These are phyloP conservation scores for Bradysia coprophila DNA, from an alignment of 1,140 invertebrate species.

Conservation along the genomic window DNA sequence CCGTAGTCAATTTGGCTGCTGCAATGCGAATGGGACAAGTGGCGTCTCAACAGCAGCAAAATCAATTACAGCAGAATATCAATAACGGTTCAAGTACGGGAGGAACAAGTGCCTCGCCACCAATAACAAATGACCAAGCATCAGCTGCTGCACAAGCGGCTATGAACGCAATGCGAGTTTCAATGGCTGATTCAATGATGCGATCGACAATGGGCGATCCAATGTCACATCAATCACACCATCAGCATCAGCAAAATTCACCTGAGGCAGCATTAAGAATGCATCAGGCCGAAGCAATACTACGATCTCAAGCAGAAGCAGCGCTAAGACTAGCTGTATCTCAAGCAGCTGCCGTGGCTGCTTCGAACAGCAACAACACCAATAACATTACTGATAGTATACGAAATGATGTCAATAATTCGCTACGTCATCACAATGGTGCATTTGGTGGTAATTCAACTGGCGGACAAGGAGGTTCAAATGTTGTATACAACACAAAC, in stretches of 20 bases:
- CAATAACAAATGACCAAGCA: constrained; percentile 16
- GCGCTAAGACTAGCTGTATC: constrained; percentile 58
- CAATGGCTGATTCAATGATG: constrained; percentile 18
- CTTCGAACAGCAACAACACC: constrained; percentile 11
- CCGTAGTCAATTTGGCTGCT: constrained; percentile 57
- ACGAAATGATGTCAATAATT: constrained; percentile 1
- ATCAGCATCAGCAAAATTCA: constrained; percentile 32
- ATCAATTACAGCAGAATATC: constrained; percentile 3
- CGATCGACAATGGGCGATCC: constrained; percentile 7
- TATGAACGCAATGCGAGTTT: constrained; percentile 17
- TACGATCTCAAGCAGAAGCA: constrained; percentile 65
- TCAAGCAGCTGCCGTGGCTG: constrained; percentile 29
- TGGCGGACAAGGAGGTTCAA: neutral
- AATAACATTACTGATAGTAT: constrained; percentile 14
- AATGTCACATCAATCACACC: constrained; percentile 21
- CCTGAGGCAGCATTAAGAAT: constrained; percentile 52
- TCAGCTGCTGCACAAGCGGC: constrained; percentile 20
- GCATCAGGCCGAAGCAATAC: constrained; percentile 56
- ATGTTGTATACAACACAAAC: neutral
- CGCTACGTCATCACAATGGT: constrained; percentile 4
- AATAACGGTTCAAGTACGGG: constrained; percentile 10
- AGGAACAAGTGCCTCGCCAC: constrained; percentile 9
- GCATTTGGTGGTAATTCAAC: neutral
- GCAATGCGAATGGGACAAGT: constrained; percentile 50
- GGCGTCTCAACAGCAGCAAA: constrained; percentile 1